Conservation (phyloP, 2,797 vertebrate genomes). For the Melanotaenia boesemani region DNA sequence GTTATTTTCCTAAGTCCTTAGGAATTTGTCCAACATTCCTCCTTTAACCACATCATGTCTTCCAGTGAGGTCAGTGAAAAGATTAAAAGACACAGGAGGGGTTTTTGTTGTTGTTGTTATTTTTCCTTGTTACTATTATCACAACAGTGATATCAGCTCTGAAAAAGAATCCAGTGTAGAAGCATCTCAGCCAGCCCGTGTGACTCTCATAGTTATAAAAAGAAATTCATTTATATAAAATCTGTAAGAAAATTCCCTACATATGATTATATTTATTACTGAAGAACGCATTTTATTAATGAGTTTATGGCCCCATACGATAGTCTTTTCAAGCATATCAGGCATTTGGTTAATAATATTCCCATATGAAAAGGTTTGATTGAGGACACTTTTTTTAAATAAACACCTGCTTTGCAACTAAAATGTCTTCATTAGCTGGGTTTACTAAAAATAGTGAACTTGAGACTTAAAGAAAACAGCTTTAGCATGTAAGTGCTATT, state of each 20-base stretch:
- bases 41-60: too few relatives aligned
- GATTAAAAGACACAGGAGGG: too few relatives aligned
- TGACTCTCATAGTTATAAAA: too few relatives aligned
- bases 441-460: neutral
- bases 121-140: neutral
- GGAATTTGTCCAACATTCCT: too few relatives aligned
- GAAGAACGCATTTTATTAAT: neutral
- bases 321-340: neutral
- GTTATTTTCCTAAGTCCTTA: too few relatives aligned
- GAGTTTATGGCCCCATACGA: neutral
- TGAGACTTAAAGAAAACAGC: too few relatives aligned
- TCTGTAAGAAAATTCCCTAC: too few relatives aligned
- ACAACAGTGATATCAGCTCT: neutral
- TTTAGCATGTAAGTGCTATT: neutral
- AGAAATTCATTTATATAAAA: too few relatives aligned
- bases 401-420: neutral
- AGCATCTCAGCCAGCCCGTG: neutral
- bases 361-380: too few relatives aligned
- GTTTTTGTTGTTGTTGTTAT: too few relatives aligned
- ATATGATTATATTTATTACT: neutral
- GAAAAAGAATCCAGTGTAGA: neutral
- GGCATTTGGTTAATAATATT: neutral
- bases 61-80: too few relatives aligned
- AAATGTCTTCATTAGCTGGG: neutral
- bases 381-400: neutral